Percentiles rank a stretch among this genome's conserved stretches.
Evolutionary conservation across 2,797 vertebrate genomes (phyloP).

Genomic region (Mus caroli): DNA sequence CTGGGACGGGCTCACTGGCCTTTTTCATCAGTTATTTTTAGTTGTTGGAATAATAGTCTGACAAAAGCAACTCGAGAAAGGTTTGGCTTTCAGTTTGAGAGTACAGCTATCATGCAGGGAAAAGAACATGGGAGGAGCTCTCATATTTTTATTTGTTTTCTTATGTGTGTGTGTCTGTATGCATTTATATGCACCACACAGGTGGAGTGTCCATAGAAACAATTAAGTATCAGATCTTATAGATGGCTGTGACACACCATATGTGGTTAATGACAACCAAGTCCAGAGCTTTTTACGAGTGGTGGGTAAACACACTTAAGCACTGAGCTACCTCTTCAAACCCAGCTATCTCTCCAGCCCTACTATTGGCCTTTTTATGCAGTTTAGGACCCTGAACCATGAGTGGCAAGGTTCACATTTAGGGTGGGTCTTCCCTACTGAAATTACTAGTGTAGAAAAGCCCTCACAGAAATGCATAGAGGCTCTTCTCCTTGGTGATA

Average conservation of each 20-base stretch:
- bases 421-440: background rate
- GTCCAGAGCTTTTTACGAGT: background rate
- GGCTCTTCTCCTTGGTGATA: background rate
- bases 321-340: background rate
- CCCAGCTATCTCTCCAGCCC: background rate
- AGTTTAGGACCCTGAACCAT: background rate
- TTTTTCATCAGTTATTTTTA: background rate
- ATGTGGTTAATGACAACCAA: background rate
- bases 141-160: background rate
- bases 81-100: background rate
- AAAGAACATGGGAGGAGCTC: too few relatives aligned
- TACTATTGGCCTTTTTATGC: too few relatives aligned
- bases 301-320: background rate
- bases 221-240: background rate
- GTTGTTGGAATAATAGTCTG: background rate
- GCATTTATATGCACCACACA: background rate
- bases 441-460: background rate
- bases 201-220: background rate
- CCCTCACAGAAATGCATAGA: background rate
- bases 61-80: background rate
- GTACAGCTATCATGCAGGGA: background rate
- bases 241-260: background rate
- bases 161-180: background rate
- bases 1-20: background rate
- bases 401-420: background rate